Base-by-base conservation (phyloP, 2,888 invertebrate species). In the Caenorhabditis sp. region DNA sequence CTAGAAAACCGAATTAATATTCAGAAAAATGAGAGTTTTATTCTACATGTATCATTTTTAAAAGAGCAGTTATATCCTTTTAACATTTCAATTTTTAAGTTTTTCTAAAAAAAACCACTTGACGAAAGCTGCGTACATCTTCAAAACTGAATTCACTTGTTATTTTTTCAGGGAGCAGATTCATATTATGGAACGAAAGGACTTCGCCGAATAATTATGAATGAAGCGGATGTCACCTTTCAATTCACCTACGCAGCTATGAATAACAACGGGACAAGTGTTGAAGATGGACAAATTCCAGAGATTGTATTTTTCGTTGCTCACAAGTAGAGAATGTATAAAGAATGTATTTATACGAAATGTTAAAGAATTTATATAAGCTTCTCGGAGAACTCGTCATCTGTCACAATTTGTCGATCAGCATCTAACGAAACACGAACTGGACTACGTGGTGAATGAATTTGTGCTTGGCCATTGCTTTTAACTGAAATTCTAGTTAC, bases 181-280 rank as follows among this genome's bases (percentile, higher is more conserved):
- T 93, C 93, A 0, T 93, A 93, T 89, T 94, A 94, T 89, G 94
- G 94, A 62, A 92, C 93, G 0, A 93, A 93, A 88, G 93, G 94
- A 0, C 89, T 92, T 17, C 91, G 93, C 3, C 92, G 92, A 64
- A 92, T 93, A 14, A 91, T 92, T 0, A 92, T 93, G 4, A 93
- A 67, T n/a, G 70, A 70, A 12, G 64, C 58, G 12, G 74, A 63
- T 25, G 76, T 70, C 7, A 77, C 75, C 4, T 94, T 94, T 88
- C 92, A 93, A 87, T 94, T 94, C 89, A 92, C 92, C 2, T 93
- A 92, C 87, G 93, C 93, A 1, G 92, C 93, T n/a, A 93, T 93
- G 14, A 93, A 93, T 88, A 94, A 94, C 88, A 87, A 87, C 70
- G 87, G 93, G 0, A 94, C 94, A 1, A 93, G 93, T 0, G 93